phyloP scores from a whole-genome alignment of 2,113 vertebrate genomes.

The Pantherophis guttatus region DNA sequence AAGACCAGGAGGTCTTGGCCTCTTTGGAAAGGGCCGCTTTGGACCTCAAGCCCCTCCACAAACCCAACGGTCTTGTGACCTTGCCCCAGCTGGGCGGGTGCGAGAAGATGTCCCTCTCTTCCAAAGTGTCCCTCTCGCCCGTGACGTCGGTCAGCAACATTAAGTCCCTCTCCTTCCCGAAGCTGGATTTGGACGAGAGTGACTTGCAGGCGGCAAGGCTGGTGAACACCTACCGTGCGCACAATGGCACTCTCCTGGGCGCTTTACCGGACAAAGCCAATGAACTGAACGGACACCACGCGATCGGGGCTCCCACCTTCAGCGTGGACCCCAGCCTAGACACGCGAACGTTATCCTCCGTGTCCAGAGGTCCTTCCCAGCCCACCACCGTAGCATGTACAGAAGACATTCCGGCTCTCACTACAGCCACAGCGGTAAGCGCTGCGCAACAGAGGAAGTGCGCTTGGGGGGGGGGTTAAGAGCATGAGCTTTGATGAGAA shows the following conservation, averaged over 20 bases:
- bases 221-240: slow-evolving; percentile 68
- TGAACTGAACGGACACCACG: slow-evolving; percentile 74
- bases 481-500: fast-evolving
- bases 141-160: slow-evolving; percentile 86
- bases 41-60: slow-evolving; percentile 82
- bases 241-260: slow-evolving; percentile 74
- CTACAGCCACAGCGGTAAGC: slow-evolving; percentile 66
- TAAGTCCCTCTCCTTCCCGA: slow-evolving; percentile 93
- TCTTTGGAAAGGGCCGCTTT: slow-evolving; percentile 69
- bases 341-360: slow-evolving; percentile 51
- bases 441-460: fast-evolving
- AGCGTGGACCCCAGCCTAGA: slow-evolving; percentile 69
- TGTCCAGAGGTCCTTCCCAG: slow-evolving; percentile 65
- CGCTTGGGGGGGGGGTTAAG: fast-evolving
- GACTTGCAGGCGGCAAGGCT: slow-evolving; percentile 71
- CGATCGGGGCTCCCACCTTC: slow-evolving; percentile 60
- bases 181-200: slow-evolving; percentile 86
- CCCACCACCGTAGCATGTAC: slow-evolving; percentile 64
- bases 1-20: slow-evolving; percentile 71
- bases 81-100: slow-evolving; percentile 85
- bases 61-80: slow-evolving; percentile 90
- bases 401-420: slow-evolving; percentile 68
- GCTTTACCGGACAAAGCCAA: slow-evolving; percentile 68
- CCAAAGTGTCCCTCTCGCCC: slow-evolving; percentile 70
- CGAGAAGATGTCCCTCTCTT: slow-evolving; percentile 52